A percentile compares a stretch with the other conserved stretches of the same genome.
phyloP scores from a whole-genome alignment of 1,140 invertebrate genomes.

The Orius laevigatus region DNA sequence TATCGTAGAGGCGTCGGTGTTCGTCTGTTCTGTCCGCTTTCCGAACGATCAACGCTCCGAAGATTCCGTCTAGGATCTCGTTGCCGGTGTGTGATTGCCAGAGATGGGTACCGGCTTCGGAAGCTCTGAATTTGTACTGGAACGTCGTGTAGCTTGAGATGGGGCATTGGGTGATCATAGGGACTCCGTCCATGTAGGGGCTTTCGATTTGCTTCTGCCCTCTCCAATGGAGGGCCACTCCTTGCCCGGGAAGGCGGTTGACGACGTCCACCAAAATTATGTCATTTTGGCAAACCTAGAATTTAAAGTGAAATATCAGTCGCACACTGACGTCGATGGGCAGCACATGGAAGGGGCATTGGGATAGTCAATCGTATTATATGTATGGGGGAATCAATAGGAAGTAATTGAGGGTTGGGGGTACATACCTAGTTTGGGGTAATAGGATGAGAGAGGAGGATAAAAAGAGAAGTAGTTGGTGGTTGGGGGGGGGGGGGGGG shows the following conservation, averaged over 20 bases:
- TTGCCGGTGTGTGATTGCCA: slow-evolving; percentile 57
- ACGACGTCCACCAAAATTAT: slow-evolving; percentile 67
- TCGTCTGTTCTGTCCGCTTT: slow-evolving; percentile 50
- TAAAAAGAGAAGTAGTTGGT: no score
- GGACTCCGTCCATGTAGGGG: slow-evolving; percentile 72
- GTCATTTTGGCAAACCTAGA: slow-evolving; percentile 66
- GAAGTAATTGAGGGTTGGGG: no score
- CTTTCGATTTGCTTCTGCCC: slow-evolving; percentile 60
- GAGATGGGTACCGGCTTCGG: slow-evolving; percentile 51
- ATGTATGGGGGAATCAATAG: no score
- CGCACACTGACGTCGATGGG: no score
- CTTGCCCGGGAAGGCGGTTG: slow-evolving; percentile 55
- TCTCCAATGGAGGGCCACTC: slow-evolving; percentile 64
- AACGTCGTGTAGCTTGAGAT: slow-evolving; percentile 63
- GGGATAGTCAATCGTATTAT: no score
- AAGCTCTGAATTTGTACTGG: slow-evolving; percentile 60
- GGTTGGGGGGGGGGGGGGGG: no score
- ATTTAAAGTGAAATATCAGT: slow-evolving; percentile 2
- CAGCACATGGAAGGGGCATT: no score
- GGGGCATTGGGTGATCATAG: slow-evolving; percentile 71
- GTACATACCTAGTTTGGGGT: no score
- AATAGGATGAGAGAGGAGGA: no score
- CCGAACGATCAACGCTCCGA: slow-evolving; percentile 61
- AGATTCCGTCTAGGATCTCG: slow-evolving; percentile 57
- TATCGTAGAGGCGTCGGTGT: slow-evolving; percentile 51